A percentile compares a stretch with the other conserved stretches of the same genome.
These are phyloP conservation scores for Malacosoma neustria DNA, from an alignment of 2,888 invertebrate genomes.

Conservation along the genomic window DNA sequence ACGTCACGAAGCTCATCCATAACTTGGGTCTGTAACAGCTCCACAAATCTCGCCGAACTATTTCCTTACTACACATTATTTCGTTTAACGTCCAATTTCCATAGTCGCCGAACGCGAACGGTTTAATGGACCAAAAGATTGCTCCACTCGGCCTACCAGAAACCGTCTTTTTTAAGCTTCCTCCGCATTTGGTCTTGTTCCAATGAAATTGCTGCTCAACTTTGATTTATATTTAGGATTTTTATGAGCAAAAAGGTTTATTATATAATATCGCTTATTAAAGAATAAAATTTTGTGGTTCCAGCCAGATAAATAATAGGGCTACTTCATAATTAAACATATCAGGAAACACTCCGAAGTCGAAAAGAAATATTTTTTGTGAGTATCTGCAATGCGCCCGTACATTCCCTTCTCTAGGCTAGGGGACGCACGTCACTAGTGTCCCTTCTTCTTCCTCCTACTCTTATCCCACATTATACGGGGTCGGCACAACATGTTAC, in stretches of 20 bases:
- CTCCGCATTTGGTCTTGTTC: neutral
- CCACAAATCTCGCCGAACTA: slow-evolving; percentile 56
- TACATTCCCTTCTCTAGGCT: no score
- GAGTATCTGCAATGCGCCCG: no score
- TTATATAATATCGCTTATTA: neutral
- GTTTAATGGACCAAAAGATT: slow-evolving; percentile 72
- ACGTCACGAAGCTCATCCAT: neutral
- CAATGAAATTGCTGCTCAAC: neutral
- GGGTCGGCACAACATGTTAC: no score
- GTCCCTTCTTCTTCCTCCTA: no score
- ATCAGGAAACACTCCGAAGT: no score
- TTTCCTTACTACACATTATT: slow-evolving; percentile 58
- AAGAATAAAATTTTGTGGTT: no score
- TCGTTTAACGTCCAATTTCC: slow-evolving; percentile 71
- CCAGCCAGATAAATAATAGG: no score
- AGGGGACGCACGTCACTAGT: no score
- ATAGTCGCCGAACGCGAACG: slow-evolving; percentile 69
- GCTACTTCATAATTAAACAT: no score
- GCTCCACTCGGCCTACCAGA: slow-evolving; percentile 53
- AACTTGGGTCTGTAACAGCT: slow-evolving; percentile 18
- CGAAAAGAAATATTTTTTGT: no score
- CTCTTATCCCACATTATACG: no score
- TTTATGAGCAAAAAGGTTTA: neutral
- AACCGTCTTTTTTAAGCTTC: slow-evolving; percentile 5
- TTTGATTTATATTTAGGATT: neutral